Evolutionary conservation across 2,888 invertebrate species (phyloP), one percentile per base, ranked within the genome.

Genomic region (Allygus modestus): DNA sequence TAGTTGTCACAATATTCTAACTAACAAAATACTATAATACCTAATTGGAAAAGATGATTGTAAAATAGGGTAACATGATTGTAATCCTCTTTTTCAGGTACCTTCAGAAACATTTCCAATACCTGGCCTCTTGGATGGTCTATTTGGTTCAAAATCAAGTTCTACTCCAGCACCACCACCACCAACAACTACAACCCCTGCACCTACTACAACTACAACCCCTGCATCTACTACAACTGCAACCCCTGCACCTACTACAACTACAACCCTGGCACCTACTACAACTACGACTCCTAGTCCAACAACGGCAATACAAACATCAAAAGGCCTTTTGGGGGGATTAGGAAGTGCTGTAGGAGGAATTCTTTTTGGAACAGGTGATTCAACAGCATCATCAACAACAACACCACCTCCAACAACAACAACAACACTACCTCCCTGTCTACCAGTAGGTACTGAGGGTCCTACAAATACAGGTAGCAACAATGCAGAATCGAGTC

Each of bases 111-210:
- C 23, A 23, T 58, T 58, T 58, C 58, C 58, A 23, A 58, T 58
- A 20, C 58, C 58, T 58, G 58, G 58, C 23, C 58, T 58, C 58
- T 58, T 58, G 58, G 58, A 23, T 23, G 58, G 58, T 58, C 58
- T 58, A 58, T 23, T 58, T 7, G 23, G 58, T 12, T 58, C 58
- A 58, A 58, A 23, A 58, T 23, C 58, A 58, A 58, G 23, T 12
- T 17, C 58, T 58, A 7, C 58, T 58, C 23, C 9, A 1, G 2
- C 58, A 23, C 1, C 58, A 23, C 7, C 58, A 17, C 1, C 58
- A 7, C 1, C 58, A 58, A n/a, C 58, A n/a, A 20, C 23, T n/a
- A n/a, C n/a, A 23, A 23, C 58, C 7, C 20, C 58, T 2, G 9
- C 58, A 23, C 9, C 58, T 23, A 58, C 58, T 7, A 58, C 58